A percentile compares a stretch with the other conserved stretches of the same genome.
Evolutionary conservation across 2,888 invertebrate species (phyloP).

Genomic region (Chymomyza amoena): DNA sequence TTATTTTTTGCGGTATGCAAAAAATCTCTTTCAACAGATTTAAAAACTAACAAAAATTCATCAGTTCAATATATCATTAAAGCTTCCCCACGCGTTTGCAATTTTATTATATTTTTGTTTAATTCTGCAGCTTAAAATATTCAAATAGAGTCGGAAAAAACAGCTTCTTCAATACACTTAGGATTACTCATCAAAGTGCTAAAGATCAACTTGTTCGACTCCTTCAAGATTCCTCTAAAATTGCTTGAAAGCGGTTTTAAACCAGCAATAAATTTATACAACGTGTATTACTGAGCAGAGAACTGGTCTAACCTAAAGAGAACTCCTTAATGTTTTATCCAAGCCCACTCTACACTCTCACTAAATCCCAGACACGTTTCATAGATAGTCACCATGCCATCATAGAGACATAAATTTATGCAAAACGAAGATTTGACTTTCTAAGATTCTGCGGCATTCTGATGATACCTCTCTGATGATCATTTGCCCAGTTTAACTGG

Average conservation of each 20-base stretch:
- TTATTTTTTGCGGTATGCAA: too few species aligned
- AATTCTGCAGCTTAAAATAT: too few species aligned
- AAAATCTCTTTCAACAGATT: too few species aligned
- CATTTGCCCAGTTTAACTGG: slow-evolving; percentile 26
- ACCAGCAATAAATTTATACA: neutral
- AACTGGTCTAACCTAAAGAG: neutral
- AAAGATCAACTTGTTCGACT: neutral
- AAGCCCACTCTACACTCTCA: neutral
- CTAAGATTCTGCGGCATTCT: neutral
- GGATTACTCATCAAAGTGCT: neutral
- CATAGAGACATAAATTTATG: slow-evolving; percentile 36
- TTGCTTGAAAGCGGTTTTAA: neutral
- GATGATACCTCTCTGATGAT: slow-evolving; percentile 2
- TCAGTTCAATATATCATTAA: too few species aligned
- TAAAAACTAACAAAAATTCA: too few species aligned
- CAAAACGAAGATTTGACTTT: neutral
- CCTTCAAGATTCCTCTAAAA: neutral
- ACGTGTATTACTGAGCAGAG: neutral
- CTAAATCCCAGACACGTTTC: neutral
- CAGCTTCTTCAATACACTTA: neutral
- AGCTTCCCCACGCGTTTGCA: too few species aligned
- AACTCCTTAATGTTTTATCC: neutral
- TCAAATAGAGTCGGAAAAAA: neutral
- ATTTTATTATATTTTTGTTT: too few species aligned
- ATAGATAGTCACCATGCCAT: neutral